Base-by-base conservation (phyloP, 1,140 invertebrate species). In the Drosophila auraria region DNA sequence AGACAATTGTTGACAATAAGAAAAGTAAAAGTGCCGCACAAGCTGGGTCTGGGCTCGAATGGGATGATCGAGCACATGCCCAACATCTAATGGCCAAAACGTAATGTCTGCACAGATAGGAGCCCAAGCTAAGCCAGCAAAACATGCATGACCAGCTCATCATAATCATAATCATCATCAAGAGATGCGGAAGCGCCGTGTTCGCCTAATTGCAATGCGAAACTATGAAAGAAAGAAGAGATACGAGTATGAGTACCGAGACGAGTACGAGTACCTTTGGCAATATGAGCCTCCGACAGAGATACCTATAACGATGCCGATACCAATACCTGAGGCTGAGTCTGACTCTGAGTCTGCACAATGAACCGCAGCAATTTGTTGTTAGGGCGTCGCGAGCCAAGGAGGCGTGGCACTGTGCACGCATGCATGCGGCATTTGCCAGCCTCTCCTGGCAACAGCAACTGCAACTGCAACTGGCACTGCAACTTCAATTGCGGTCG, bases 11-110 rank as follows among this genome's bases (percentile, higher is more conserved):
- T 86, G 82, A 89, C 84, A 89, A 87, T 83, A 83, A 64, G 59
- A 87, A 84, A 84, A 87, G 83, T 87, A 87, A 87, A 87, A 87
- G 83, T 83, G 82, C 53, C 40, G 30, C 51, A 33, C 9, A 42
- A 42, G 59, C 58, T 56, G 64, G 54, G 53, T 44, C 40, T 69
- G 25, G 61, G 77, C 40, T 75, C 40, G 4, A 53, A 53, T 70
- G 71, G 60, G 70, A 73, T 82, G 65, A 75, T 63, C 78, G 42
- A 69, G 63, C 63, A 45, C 50, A 57, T 69, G 63, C 59, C 53
- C 70, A 45, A 47, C 70, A 76, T 68, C 47, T 54, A 68, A 59
- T 60, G 36, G 66, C 53, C 47, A 9, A 68, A 60, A 70, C 68
- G 27, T 78, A 70, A 57, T 70, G 38, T 36, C 56, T 70, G 17